These are phyloP conservation scores for Hipposideros armiger DNA, from an alignment of 2,113 vertebrate genomes.

Conservation along the genomic window DNA sequence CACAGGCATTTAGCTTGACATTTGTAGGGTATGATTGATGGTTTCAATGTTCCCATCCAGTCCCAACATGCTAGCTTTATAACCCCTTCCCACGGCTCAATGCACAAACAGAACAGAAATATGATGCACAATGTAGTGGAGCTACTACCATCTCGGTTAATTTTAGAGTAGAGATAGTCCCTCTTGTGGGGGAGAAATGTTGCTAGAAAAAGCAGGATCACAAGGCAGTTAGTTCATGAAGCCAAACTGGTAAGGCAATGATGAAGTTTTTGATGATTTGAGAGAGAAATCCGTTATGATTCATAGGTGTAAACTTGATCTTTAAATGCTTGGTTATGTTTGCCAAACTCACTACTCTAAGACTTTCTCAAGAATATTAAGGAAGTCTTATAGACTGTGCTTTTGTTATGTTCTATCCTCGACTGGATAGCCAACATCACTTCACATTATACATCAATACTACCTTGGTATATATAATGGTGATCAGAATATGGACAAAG, in stretches of 20 bases:
- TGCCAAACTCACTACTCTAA: background rate
- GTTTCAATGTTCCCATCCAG: background rate
- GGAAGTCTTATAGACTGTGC: background rate
- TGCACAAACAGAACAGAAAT: background rate
- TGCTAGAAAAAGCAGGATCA: background rate
- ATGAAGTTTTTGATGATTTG: background rate
- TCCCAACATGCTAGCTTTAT: background rate
- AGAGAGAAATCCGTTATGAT: background rate
- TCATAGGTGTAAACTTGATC: background rate
- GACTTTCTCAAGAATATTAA: background rate
- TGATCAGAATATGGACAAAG: background rate
- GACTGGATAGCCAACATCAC: background rate
- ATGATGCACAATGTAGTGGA: background rate
- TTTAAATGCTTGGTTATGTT: slow-evolving; percentile 14
- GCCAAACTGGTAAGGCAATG: background rate
- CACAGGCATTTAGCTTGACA: background rate
- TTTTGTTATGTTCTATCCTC: background rate
- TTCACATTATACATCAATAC: background rate
- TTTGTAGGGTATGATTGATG: background rate
- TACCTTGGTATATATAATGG: background rate
- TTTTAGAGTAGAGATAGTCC: background rate
- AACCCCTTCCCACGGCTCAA: background rate
- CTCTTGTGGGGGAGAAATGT: background rate
- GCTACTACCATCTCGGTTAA: background rate
- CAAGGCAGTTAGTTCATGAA: background rate